phyloP scores from a whole-genome alignment of 2,797 vertebrate species.

The Eulemur mongoz region DNA sequence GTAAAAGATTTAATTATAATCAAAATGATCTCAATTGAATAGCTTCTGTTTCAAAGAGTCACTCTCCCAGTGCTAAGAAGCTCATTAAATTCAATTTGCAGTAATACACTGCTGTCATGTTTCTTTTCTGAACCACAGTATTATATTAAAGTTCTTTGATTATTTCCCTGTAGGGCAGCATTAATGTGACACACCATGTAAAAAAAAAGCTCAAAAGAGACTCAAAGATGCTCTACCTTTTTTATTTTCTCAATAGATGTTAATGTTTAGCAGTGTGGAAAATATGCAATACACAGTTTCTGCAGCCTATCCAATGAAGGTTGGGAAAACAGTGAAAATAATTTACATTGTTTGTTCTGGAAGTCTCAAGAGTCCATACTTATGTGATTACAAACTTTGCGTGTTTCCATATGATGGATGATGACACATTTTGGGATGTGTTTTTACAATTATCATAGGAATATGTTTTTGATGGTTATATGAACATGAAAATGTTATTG shows the following conservation, averaged over 20 bases:
- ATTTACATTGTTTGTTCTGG: neutral
- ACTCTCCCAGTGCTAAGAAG: constrained; percentile 79
- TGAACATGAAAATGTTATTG: neutral
- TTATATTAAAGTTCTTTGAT: constrained; percentile 79
- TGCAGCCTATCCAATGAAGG: neutral
- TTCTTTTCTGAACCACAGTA: constrained; percentile 78
- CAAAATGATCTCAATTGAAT: constrained; percentile 81
- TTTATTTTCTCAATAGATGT: constrained; percentile 29
- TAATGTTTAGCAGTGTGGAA: constrained; percentile 62
- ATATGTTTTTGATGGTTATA: neutral
- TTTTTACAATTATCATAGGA: neutral
- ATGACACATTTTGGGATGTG: neutral
- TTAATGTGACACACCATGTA: constrained; percentile 71
- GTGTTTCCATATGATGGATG: neutral
- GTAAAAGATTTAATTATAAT: constrained; percentile 84
- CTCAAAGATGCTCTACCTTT: constrained; percentile 64
- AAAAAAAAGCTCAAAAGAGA: constrained; percentile 77
- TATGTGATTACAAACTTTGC: neutral
- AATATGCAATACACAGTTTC: constrained; percentile 24
- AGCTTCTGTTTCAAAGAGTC: constrained; percentile 83
- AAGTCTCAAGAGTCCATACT: neutral
- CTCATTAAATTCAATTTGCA: constrained; percentile 86
- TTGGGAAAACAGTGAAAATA: neutral
- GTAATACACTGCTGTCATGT: constrained; percentile 78
- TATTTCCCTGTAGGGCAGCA: constrained; percentile 80